These are phyloP conservation scores for Rhaphigaster nebulosa DNA, from an alignment of 2,888 invertebrate genomes.

Conservation along the genomic window DNA sequence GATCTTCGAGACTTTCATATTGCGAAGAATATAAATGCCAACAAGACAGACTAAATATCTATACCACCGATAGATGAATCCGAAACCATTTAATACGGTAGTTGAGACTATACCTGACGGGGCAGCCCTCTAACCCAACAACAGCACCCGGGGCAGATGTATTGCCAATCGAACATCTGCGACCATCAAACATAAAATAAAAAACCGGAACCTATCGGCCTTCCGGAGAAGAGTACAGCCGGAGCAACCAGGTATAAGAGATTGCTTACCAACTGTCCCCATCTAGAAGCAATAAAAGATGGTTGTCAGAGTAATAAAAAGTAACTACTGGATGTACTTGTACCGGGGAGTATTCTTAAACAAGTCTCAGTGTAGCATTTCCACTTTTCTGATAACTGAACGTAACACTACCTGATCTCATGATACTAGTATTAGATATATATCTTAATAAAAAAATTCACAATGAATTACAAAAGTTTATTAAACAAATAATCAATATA, in stretches of 20 bases:
- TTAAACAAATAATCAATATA: too few relatives aligned
- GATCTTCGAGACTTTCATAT: not conserved
- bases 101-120: not conserved
- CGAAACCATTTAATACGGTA: not conserved
- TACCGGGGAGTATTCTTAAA: too few relatives aligned
- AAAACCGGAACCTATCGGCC: conserved; percentile 19
- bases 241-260: not conserved
- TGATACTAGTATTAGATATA: too few relatives aligned
- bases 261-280: not conserved
- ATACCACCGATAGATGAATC: not conserved
- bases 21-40: not conserved
- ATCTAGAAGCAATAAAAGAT: too few relatives aligned
- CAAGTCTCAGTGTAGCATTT: too few relatives aligned
- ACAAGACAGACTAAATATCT: not conserved
- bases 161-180: not conserved
- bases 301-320: too few relatives aligned
- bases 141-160: not conserved
- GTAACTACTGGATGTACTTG: too few relatives aligned
- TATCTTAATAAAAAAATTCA: too few relatives aligned
- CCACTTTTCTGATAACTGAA: too few relatives aligned
- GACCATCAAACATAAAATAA: not conserved
- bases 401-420: too few relatives aligned
- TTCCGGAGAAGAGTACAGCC: not conserved
- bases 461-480: too few relatives aligned
- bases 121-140: not conserved